A percentile compares a stretch with the other conserved stretches of the same genome.
Evolutionary conservation across 1,140 invertebrate genomes (phyloP).

Genomic region (Asbolus verrucosus): DNA sequence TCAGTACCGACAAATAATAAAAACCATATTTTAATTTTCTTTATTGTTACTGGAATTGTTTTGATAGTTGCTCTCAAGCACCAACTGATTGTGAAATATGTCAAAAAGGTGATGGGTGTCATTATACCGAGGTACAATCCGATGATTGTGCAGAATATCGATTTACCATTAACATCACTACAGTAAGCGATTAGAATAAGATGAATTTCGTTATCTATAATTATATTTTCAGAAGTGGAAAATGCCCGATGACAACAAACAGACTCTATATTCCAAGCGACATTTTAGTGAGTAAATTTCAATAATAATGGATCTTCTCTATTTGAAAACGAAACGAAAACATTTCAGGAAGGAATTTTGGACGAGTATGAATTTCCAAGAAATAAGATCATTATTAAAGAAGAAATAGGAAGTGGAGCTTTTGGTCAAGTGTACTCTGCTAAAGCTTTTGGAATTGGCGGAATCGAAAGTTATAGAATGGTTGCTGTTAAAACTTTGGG

Average conservation of each 20-base stretch:
- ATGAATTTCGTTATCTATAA: background rate
- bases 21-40: too few relatives aligned
- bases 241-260: slow-evolving; percentile 42
- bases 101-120: too few relatives aligned
- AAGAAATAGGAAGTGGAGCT: slow-evolving; percentile 78
- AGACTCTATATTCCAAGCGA: slow-evolving; percentile 53
- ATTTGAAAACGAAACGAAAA: background rate
- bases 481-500: slow-evolving; percentile 80
- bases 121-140: too few relatives aligned
- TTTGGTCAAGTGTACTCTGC: slow-evolving; percentile 80
- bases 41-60: too few relatives aligned
- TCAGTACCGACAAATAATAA: too few relatives aligned
- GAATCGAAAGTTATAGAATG: slow-evolving; percentile 66
- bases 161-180: too few relatives aligned
- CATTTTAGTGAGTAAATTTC: slow-evolving; percentile 48
- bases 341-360: slow-evolving; percentile 19
- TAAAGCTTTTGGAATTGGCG: slow-evolving; percentile 66
- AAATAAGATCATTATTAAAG: slow-evolving; percentile 56
- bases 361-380: slow-evolving; percentile 57
- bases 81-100: too few relatives aligned
- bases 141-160: too few relatives aligned
- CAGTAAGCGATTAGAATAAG: too few relatives aligned
- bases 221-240: background rate
- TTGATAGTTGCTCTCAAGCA: too few relatives aligned
- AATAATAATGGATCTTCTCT: background rate